Evolutionary conservation across 2,797 vertebrate genomes (phyloP).

Genomic region (Chanos chanos): DNA sequence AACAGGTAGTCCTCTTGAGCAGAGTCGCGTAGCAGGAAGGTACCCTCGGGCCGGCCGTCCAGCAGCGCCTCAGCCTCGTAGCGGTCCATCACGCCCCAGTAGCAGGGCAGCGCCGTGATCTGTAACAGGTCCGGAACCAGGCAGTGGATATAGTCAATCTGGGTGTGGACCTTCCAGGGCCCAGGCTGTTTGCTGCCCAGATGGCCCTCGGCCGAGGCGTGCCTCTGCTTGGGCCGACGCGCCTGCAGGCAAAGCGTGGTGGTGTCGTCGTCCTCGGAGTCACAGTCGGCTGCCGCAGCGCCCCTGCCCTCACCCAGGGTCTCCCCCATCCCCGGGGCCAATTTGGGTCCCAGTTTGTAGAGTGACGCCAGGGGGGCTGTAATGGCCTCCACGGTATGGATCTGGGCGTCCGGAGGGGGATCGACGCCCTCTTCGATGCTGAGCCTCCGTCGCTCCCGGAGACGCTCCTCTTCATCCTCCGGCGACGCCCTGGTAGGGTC

Average conservation of each 20-base stretch:
- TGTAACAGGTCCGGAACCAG: slow-evolving; percentile 91
- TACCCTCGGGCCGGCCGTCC: slow-evolving; percentile 93
- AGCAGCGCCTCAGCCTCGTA: slow-evolving; percentile 94
- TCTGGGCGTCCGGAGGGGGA: slow-evolving; percentile 94
- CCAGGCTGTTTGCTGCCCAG: slow-evolving; percentile 77
- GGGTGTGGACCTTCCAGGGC: slow-evolving; percentile 96
- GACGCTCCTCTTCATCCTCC: slow-evolving; percentile 93
- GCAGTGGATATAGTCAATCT: slow-evolving; percentile 98
- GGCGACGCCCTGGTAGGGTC: slow-evolving; percentile 84
- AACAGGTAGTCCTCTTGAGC: slow-evolving; percentile 98
- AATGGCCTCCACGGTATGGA: slow-evolving; percentile 91
- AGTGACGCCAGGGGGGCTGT: slow-evolving; percentile 88
- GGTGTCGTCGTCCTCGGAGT: slow-evolving; percentile 86
- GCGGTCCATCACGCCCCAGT: slow-evolving; percentile 98
- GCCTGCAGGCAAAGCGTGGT: slow-evolving; percentile 95
- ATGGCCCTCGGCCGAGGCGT: slow-evolving; percentile 84
- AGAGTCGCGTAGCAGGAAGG: slow-evolving; percentile 95
- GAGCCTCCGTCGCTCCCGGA: slow-evolving; percentile 89
- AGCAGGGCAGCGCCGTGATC: slow-evolving; percentile 91
- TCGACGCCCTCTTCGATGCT: slow-evolving; percentile 98
- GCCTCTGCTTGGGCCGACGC: slow-evolving; percentile 87
- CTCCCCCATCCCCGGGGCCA: slow-evolving; percentile 88
- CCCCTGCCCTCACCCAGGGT: slow-evolving; percentile 68
- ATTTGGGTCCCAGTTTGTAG: slow-evolving; percentile 98
- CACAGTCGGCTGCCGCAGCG: slow-evolving; percentile 68